Conservation (phyloP, 2,888 invertebrate genomes). For the Arctia plantaginis region DNA sequence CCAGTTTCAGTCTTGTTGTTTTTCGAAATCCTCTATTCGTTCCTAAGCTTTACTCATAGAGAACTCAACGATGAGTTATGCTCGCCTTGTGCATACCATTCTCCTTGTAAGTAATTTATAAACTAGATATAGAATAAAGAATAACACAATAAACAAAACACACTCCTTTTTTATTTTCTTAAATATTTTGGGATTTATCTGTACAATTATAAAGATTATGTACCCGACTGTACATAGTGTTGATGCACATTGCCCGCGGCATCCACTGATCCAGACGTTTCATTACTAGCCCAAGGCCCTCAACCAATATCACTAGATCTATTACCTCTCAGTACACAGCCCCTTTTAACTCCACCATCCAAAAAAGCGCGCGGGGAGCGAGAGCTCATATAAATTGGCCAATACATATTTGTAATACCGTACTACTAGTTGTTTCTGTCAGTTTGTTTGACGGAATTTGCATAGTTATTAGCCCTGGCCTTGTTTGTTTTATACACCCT, state of each 20-base stretch:
- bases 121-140: no score
- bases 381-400: conserved; percentile 45
- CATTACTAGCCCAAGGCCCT: conserved; percentile 55
- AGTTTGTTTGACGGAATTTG: conserved; percentile 73
- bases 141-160: no score
- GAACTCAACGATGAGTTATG: no score
- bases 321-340: conserved; percentile 15
- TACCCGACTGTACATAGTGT: conserved; percentile 29
- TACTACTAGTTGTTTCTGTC: conserved; percentile 60
- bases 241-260: conserved; percentile 56
- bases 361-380: conserved; percentile 27
- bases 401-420: conserved; percentile 31
- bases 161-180: background rate
- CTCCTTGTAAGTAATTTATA: no score
- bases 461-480: conserved; percentile 71
- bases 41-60: no score
- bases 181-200: background rate
- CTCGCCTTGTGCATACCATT: no score
- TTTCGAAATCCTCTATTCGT: no score
- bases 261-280: conserved; percentile 64
- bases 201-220: conserved; percentile 19
- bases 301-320: conserved; percentile 43
- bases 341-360: conserved; percentile 21
- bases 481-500: conserved; percentile 63
- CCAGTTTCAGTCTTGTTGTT: no score